Evolutionary conservation across 2,797 vertebrate genomes (phyloP), one percentile per base, ranked within the genome.

Genomic region (Parambassis ranga): DNA sequence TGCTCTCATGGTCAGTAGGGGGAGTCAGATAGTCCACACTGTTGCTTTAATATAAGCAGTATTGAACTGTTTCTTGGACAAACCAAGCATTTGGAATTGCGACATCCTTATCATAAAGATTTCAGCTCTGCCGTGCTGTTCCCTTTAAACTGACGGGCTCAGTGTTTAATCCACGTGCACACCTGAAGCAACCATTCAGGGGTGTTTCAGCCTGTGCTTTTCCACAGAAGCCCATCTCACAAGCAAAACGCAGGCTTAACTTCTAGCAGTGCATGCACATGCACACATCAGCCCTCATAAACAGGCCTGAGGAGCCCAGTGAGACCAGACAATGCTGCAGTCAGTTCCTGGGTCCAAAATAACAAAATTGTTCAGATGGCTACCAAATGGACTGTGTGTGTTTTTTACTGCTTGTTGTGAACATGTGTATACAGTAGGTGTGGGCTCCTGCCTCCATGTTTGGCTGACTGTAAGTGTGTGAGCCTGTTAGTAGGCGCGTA

Each of bases 371-470:
- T 70, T 64, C 39, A 13, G 59, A 72, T 75, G 53, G 43, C 24
- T 84, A 75, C 79, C 67, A 64, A 77, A 79, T 78, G 42, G 18
- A 43, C 8, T 23, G 9, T 32, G 44, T 38, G 52, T 52, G 8
- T 47, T 36, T 47, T 41, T 43, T 35, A 26, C 23, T 24, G 16
- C 47, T 6, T 16, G 11, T 59, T 61, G 51, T 61, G 10, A 58
- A 35, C 52, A 27, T 18, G 55, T 57, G 36, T 18, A 27, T 27
- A 23, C 55, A 39, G 39, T 48, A 22, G 15, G 46, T 20, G 32
- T 42, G 55, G 13, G 9, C 52, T 37, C 9, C 24, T 31, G 32
- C 30, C 39, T 50, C 15, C 13, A 4, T 49, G 28, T 65, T 56
- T 39, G 30, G 11, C 15, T 36, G 30, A 26, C 27, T 56, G 22